phyloP scores from a whole-genome alignment of 2,888 invertebrate genomes.

The Ophioninae sp. region DNA sequence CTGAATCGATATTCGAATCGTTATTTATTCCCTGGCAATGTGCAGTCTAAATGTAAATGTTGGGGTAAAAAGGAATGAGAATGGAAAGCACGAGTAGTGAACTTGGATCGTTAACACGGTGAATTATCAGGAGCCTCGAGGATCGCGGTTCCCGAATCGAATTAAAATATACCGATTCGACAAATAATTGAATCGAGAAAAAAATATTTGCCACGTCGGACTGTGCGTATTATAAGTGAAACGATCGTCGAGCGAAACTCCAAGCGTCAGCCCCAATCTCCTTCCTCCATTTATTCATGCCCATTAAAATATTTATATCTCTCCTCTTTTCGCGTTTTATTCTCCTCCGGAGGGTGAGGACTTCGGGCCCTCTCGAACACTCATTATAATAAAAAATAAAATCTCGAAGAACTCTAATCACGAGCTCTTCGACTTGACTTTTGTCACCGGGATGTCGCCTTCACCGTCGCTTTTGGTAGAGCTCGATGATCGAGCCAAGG shows the following conservation, averaged over 20 bases:
- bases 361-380: background rate
- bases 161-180: conserved; percentile 1
- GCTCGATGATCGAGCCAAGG: background rate
- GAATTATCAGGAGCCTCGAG: background rate
- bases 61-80: background rate
- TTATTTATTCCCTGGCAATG: background rate
- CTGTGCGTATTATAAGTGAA: background rate
- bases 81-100: background rate
- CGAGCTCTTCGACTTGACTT: background rate
- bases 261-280: background rate
- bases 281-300: conserved; percentile 26
- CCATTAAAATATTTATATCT: conserved; percentile 30
- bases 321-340: conserved; percentile 19
- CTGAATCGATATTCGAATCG: background rate
- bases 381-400: background rate
- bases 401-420: background rate
- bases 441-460: background rate
- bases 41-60: background rate
- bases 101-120: background rate
- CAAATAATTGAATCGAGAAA: conserved; percentile 1
- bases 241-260: too few relatives aligned
- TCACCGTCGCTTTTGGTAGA: background rate
- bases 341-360: background rate
- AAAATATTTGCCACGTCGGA: background rate
- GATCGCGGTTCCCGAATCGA: background rate